A percentile compares a stretch with the other conserved stretches of the same genome.
Evolutionary conservation across 2,113 vertebrate genomes (phyloP).

Genomic region (Gymnobelideus leadbeateri): DNA sequence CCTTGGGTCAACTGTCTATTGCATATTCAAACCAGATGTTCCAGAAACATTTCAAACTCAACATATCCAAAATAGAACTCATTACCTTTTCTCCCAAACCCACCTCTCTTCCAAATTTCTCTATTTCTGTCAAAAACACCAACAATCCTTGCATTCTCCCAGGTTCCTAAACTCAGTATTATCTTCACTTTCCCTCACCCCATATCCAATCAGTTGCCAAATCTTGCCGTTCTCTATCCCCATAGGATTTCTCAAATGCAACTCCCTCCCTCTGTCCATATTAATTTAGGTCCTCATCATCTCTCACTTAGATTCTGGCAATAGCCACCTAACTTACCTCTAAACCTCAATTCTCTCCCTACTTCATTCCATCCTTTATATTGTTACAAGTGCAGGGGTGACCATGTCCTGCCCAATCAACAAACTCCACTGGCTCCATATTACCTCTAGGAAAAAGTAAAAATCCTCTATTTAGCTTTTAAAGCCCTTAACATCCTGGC

Average conservation of each 20-base stretch:
- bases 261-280: neutral
- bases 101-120: neutral
- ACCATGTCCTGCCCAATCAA: neutral
- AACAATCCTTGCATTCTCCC: neutral
- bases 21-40: neutral
- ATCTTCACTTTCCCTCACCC: neutral
- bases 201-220: neutral
- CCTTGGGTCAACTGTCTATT: neutral
- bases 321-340: neutral
- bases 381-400: neutral
- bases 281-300: neutral
- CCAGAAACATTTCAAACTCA: neutral
- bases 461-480: neutral
- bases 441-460: neutral
- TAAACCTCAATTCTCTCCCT: neutral
- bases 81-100: neutral
- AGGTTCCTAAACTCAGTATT: neutral
- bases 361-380: neutral
- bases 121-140: neutral
- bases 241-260: neutral
- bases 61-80: neutral
- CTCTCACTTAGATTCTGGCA: neutral
- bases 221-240: neutral
- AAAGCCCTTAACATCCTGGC: neutral
- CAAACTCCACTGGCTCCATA: neutral